These are phyloP conservation scores for Leistus spinibarbis DNA, from an alignment of 2,888 invertebrate species.

Conservation along the genomic window DNA sequence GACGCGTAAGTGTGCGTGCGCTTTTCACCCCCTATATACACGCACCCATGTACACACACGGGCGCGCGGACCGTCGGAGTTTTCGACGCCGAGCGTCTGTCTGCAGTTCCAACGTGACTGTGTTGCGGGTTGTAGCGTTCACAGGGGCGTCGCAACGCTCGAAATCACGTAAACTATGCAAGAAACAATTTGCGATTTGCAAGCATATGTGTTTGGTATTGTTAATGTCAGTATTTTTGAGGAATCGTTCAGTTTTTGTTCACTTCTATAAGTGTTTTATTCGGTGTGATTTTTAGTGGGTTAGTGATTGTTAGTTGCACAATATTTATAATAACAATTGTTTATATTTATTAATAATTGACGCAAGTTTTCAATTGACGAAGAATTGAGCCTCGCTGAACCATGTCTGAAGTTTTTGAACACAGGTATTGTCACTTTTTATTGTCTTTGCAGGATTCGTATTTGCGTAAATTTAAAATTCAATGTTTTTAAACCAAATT, in stretches of 20 bases:
- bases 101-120: conserved; percentile 52
- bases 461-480: too few relatives aligned
- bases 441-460: too few relatives aligned
- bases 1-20: not conserved
- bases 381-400: too few relatives aligned
- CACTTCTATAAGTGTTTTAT: too few relatives aligned
- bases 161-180: not conserved
- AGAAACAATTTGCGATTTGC: not conserved
- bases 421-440: conserved; percentile 19
- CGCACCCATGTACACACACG: not conserved
- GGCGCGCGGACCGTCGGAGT: conserved; percentile 9
- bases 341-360: too few relatives aligned
- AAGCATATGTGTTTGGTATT: not conserved
- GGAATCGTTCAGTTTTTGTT: too few relatives aligned
- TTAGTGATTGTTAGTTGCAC: too few relatives aligned
- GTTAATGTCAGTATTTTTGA: not conserved
- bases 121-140: conserved; percentile 47
- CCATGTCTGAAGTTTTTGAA: conserved; percentile 32
- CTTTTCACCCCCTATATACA: not conserved
- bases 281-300: too few relatives aligned
- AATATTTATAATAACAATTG: too few relatives aligned
- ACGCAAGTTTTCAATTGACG: too few relatives aligned
- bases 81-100: conserved; percentile 38
- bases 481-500: too few relatives aligned
- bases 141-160: conserved; percentile 42